Percentiles rank a stretch among this genome's conserved stretches.
phyloP scores from a whole-genome alignment of 2,113 vertebrate genomes.

The Irena cyanogastra region DNA sequence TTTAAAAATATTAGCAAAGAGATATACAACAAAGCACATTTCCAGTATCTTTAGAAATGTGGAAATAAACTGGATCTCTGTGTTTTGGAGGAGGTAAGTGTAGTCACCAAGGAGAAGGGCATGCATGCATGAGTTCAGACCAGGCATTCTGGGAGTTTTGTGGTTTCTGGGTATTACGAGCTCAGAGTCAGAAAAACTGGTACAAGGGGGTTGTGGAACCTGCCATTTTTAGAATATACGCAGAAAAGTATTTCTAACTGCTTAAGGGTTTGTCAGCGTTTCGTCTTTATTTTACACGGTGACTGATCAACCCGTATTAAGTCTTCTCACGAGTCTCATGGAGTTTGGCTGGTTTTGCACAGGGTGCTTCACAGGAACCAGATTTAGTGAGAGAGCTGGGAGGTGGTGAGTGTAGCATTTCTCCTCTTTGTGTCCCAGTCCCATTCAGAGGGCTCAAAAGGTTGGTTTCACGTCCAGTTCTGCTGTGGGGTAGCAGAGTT shows the following conservation, averaged over 20 bases:
- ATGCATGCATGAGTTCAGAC: background rate
- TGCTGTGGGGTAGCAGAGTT: rapidly evolving
- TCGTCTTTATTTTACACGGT: background rate
- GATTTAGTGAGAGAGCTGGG: no score
- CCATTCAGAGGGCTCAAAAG: background rate
- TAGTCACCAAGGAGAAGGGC: background rate
- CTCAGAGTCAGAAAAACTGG: background rate
- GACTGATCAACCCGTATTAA: background rate
- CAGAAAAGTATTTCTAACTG: background rate
- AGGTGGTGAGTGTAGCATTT: background rate
- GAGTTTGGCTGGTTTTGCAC: background rate
- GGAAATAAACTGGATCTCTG: background rate
- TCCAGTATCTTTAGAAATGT: background rate
- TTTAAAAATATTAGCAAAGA: background rate
- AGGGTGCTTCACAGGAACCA: background rate
- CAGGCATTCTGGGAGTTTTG: background rate
- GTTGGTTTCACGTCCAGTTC: background rate
- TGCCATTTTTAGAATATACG: background rate
- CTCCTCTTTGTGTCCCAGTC: background rate
- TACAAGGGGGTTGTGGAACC: background rate
- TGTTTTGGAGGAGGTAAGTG: background rate
- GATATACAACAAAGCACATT: background rate
- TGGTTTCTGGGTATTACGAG: background rate
- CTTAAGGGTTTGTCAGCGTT: background rate
- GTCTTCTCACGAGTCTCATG: background rate